Evolutionary conservation across 1,140 invertebrate genomes (phyloP).

Genomic region (Plutomurus gul): DNA sequence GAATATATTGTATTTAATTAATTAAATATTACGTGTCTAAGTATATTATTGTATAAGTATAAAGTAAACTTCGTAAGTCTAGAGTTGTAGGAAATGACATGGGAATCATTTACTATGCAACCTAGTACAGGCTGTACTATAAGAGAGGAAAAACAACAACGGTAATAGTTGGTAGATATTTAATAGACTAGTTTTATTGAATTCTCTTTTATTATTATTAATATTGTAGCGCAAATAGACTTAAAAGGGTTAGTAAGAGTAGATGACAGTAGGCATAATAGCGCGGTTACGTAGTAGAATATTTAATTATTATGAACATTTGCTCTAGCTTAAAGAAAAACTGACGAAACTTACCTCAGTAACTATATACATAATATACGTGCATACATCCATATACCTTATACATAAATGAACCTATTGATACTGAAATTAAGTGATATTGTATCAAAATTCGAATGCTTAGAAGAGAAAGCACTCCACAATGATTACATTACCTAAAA

Average conservation of each 20-base stretch:
- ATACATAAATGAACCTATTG: not conserved
- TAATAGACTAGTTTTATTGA: no score
- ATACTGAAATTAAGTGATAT: not conserved
- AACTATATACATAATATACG: not conserved
- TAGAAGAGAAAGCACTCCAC: no score
- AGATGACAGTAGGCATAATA: not conserved
- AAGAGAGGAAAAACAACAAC: no score
- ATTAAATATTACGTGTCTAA: not conserved
- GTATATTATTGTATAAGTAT: constrained; percentile 1
- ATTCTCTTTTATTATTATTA: no score
- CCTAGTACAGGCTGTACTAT: no score
- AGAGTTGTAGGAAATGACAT: no score
- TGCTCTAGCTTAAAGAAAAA: constrained; percentile 17
- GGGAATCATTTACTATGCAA: no score
- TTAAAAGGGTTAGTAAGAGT: not conserved
- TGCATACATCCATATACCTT: not conserved
- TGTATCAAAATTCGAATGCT: not conserved
- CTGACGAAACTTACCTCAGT: constrained; percentile 25
- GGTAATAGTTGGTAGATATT: no score
- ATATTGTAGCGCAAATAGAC: no score
- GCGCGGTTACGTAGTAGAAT: not conserved
- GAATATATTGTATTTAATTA: not conserved
- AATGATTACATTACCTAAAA: no score
- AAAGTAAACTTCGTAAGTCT: no score
- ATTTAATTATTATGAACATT: no score